phyloP scores from a whole-genome alignment of 2,113 vertebrate species.

The Oostethus manadensis region DNA sequence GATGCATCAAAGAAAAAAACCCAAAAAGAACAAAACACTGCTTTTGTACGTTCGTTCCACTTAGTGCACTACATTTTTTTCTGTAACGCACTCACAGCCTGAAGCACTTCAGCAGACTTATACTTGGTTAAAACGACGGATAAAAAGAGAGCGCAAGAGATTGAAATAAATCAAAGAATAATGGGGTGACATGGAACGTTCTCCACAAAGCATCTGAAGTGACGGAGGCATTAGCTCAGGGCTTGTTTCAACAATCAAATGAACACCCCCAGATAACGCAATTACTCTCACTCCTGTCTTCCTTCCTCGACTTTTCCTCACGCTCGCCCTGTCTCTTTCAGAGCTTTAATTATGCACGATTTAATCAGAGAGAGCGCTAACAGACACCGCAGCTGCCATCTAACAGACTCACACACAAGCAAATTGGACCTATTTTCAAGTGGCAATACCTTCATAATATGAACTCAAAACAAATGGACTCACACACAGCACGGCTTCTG shows the following conservation, averaged over 20 bases:
- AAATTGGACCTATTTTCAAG: slow-evolving; percentile 25
- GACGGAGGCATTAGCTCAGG: slow-evolving; percentile 23
- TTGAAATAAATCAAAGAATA: slow-evolving; percentile 1
- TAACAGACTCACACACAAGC: slow-evolving; percentile 28
- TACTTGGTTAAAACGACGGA: not conserved
- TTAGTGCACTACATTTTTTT: slow-evolving; percentile 6
- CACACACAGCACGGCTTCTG: not conserved
- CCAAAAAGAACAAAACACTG: slow-evolving; percentile 14
- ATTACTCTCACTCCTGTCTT: slow-evolving; percentile 36
- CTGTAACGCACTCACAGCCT: not conserved
- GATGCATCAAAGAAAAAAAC: slow-evolving; percentile 13
- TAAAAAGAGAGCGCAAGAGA: not conserved
- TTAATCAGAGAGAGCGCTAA: slow-evolving; percentile 55
- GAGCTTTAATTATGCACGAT: slow-evolving; percentile 63
- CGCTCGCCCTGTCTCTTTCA: slow-evolving; percentile 36
- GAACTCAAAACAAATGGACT: slow-evolving; percentile 3
- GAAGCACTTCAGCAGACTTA: not conserved
- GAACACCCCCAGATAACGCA: slow-evolving; percentile 26
- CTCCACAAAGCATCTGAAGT: slow-evolving; percentile 6
- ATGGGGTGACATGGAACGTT: slow-evolving; percentile 14
- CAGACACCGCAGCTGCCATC: slow-evolving; percentile 42
- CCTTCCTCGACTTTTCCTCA: slow-evolving; percentile 8
- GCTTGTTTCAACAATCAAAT: slow-evolving; percentile 46
- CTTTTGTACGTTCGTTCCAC: not conserved
- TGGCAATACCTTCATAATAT: slow-evolving; percentile 5